phyloP scores from a whole-genome alignment of 2,797 vertebrate species.

The Hydrophis major region DNA sequence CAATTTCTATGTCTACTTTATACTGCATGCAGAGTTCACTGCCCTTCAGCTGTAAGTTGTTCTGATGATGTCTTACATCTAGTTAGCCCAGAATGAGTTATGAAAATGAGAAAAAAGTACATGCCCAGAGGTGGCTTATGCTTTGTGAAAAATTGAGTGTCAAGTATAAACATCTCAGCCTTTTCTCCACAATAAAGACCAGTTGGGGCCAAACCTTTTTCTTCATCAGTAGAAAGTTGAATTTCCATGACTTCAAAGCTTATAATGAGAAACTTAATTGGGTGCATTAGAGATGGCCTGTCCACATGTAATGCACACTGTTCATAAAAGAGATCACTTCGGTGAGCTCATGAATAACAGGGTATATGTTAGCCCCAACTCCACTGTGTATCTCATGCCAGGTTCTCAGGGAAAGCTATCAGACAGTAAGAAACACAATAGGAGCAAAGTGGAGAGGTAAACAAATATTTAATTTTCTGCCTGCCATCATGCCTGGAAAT shows the following conservation, averaged over 20 bases:
- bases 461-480: background rate
- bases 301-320: background rate
- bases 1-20: background rate
- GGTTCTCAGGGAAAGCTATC: background rate
- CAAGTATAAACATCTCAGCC: background rate
- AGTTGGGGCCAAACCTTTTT: background rate
- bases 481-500: background rate
- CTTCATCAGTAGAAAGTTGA: background rate
- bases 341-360: background rate
- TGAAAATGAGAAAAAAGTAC: constrained; percentile 1
- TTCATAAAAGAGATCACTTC: constrained; percentile 15
- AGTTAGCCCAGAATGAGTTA: constrained; percentile 7
- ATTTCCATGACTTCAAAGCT: background rate
- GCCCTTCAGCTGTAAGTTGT: background rate
- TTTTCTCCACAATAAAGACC: constrained; percentile 10
- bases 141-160: background rate
- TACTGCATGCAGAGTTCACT: background rate
- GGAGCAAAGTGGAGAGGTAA: background rate
- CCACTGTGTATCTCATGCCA: background rate
- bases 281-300: background rate
- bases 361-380: constrained; percentile 7
- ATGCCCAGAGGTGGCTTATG: background rate
- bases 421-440: background rate
- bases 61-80: background rate
- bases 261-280: background rate